Evolutionary conservation across 2,888 invertebrate species (phyloP), one percentile per base, ranked within the genome.

Genomic region (Notodonta ziczac): DNA sequence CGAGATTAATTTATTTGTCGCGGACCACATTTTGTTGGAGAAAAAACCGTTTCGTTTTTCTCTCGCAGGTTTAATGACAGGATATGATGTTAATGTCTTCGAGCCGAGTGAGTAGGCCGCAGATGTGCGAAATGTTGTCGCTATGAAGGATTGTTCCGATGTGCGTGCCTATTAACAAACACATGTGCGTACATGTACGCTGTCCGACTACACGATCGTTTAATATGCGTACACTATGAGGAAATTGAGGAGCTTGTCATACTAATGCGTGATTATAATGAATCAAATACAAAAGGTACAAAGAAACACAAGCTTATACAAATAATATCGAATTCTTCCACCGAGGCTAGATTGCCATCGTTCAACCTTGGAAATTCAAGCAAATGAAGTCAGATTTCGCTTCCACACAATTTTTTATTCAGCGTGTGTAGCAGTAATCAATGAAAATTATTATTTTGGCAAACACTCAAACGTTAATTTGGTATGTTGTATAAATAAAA

Each of bases 41-140:
- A 87, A 88, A 89, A 81, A 70, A 64, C 71, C 65, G 72, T 79
- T 78, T 79, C 14, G 63, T 77, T 80, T 84, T 88, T 90, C 85
- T 89, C 81, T 82, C 76, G 70, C 78, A 80, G 84, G 83, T 86
- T 85, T 91, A 90, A 91, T 90, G 91, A 88, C 92, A 90, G 91
- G 91, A 91, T 91, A 88, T 84, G 85, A 84, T 85, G 87, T 84
- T 87, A 85, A 88, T 86, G 86, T 73, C 80, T 73, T 74, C 63
- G 77, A 81, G 84, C 80, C 81, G 76, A 79, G 74, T 70, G 69
- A 55, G 42, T 44, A 56, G 76, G 76, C 72, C 83, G 84, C 91
- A 91, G 88, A 91, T 91, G 91, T 90, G 91, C 88, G 83, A 86
- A 87, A 80, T 62, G 60, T 74, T 85, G 86, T 84, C 84, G 83